These are phyloP conservation scores for Agrilus mali DNA, from an alignment of 2,888 invertebrate genomes.

Conservation along the genomic window DNA sequence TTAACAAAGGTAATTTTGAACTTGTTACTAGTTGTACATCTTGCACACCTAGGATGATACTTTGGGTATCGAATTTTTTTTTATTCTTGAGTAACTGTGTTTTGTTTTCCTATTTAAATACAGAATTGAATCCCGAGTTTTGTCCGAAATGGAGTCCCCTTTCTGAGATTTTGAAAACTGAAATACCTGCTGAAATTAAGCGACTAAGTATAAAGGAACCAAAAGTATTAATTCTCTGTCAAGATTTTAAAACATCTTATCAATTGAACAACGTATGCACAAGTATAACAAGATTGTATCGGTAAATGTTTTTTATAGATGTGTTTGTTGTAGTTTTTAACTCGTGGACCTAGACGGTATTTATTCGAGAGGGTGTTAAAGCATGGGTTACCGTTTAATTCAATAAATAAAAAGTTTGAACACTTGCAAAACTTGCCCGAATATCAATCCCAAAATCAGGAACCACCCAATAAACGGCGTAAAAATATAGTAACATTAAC, in stretches of 20 bases:
- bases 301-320: not conserved
- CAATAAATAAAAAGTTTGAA: constrained; percentile 39
- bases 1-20: constrained; percentile 48
- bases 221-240: constrained; percentile 72
- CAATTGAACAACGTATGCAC: constrained; percentile 54
- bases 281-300: not conserved
- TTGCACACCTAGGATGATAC: no score
- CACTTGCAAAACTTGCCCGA: constrained; percentile 22
- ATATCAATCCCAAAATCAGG: constrained; percentile 13
- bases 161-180: constrained; percentile 62
- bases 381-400: constrained; percentile 43
- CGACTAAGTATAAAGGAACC: constrained; percentile 35
- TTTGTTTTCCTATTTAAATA: constrained; percentile 14
- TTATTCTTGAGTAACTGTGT: constrained; percentile 1
- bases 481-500: constrained; percentile 22
- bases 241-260: constrained; percentile 69
- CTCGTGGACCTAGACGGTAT: constrained; percentile 50
- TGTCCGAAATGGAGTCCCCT: constrained; percentile 86
- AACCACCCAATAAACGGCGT: constrained; percentile 10
- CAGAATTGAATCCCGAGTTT: constrained; percentile 69
- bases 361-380: constrained; percentile 49
- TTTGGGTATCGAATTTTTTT: no score
- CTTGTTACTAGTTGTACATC: no score
- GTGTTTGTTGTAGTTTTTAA: constrained; percentile 36
- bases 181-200: constrained; percentile 66